phyloP scores from a whole-genome alignment of 2,888 invertebrate species.

The Cephus spinipes region DNA sequence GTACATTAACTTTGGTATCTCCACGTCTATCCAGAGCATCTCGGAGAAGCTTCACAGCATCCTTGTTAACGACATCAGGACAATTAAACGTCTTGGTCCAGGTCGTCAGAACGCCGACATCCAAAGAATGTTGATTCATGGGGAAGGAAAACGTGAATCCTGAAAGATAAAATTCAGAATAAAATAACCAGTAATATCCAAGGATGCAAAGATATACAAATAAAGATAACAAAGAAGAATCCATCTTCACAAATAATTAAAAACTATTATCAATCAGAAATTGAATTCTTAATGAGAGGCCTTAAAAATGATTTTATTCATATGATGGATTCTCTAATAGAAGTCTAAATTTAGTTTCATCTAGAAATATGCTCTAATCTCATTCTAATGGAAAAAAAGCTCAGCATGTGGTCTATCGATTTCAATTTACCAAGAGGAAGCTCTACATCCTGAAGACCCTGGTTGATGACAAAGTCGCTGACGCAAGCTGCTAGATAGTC shows the following conservation, averaged over 20 bases:
- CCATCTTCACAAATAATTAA: not conserved
- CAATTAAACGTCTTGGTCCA: conserved; percentile 89
- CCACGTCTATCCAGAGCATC: conserved; percentile 72
- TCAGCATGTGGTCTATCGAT: conserved; percentile 19
- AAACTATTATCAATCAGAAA: not conserved
- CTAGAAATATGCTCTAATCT: not conserved
- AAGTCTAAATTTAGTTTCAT: not conserved
- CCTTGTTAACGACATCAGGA: conserved; percentile 76
- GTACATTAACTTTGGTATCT: conserved; percentile 73
- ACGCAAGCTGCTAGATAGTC: conserved; percentile 83
- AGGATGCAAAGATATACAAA: not conserved
- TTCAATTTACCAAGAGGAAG: conserved; percentile 75
- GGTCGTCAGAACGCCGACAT: conserved; percentile 80
- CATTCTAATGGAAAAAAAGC: not conserved
- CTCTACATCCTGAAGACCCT: conserved; percentile 70
- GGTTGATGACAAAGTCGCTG: conserved; percentile 74
- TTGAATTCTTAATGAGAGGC: not conserved
- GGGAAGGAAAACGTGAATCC: conserved; percentile 91
- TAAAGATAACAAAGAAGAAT: not conserved
- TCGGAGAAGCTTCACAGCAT: conserved; percentile 78
- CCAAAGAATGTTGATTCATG: conserved; percentile 79
- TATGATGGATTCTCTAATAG: not conserved
- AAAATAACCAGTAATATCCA: not conserved
- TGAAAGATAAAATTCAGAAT: conserved; percentile 51
- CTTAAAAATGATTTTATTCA: not conserved